Evolutionary conservation across 2,888 invertebrate genomes (phyloP), one percentile per base, ranked within the genome.

Genomic region (Plemyria rubiginata): DNA sequence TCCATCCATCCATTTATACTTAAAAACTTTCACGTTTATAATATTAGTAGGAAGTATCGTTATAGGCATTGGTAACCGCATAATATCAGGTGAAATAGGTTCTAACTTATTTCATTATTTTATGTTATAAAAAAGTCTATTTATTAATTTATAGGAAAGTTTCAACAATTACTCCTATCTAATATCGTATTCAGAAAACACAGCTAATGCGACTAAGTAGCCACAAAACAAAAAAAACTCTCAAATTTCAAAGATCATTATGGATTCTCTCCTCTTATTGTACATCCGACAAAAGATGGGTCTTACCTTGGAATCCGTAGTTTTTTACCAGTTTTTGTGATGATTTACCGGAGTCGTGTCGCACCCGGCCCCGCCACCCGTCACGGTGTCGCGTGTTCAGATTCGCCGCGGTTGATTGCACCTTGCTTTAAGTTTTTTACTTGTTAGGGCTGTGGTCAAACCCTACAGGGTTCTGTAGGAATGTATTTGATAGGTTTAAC

Each of bases 331-430:
- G 56, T 56, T 57, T 57, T 55, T 55, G 38, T 55, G 48, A 38
- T 72, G 77, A 72, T 74, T 70, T 66, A 60, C 72, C 76, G 66
- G 77, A 71, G 77, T 81, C 79, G 79, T 79, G 79, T 77, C 82
- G 86, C 86, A 84, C 84, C 84, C 77, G 69, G 54, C 66, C 1
- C 60, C 65, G 62, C 57, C 52, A 49, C 54, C 64, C 84, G 90
- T 90, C 90, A 90, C 89, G 91, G 84, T 86, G 78, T 88, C 92
- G 90, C 90, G 92, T 90, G 88, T 77, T 81, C 80, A 66, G 83
- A 89, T 89, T 88, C 80, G 81, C 79, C 76, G 73, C 85, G 88
- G 80, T 86, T 82, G 80, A 81, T 69, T 78, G 92, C 90, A 90
- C 92, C 90, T 90, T 90, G 88, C 87, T 84, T 74, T 22, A 22